A percentile compares a stretch with the other conserved stretches of the same genome.
Evolutionary conservation across 2,888 invertebrate species (phyloP).

Genomic region (Fragum sueziense): DNA sequence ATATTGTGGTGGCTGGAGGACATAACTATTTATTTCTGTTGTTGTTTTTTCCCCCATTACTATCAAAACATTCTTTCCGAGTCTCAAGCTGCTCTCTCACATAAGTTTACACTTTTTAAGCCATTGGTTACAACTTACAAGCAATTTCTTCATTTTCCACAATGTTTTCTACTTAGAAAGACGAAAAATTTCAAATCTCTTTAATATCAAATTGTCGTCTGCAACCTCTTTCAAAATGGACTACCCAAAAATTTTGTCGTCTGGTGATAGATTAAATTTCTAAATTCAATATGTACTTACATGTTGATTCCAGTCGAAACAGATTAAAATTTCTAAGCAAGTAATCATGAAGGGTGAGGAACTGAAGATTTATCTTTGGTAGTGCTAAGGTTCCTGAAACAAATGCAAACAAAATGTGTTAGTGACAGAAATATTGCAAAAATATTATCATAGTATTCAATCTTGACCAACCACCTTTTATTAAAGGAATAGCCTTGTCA

Average conservation of each 20-base stretch:
- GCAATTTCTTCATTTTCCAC: neutral
- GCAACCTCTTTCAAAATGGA: neutral
- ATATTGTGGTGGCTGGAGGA: too few species aligned
- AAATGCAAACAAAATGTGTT: neutral
- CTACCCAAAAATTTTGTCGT: too few species aligned
- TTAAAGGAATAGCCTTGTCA: too few species aligned
- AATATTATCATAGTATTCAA: too few species aligned
- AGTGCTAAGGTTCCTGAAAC: conserved; percentile 88
- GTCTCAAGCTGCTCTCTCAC: too few species aligned
- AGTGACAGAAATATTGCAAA: too few species aligned
- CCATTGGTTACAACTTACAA: neutral
- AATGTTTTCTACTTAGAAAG: neutral
- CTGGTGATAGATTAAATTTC: too few species aligned
- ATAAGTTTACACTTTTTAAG: too few species aligned
- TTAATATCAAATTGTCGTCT: neutral
- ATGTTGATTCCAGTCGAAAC: conserved; percentile 98
- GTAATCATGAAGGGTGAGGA: conserved; percentile 98
- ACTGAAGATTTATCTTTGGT: conserved; percentile 98
- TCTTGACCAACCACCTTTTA: too few species aligned
- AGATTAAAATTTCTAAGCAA: conserved; percentile 97
- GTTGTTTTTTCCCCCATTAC: too few species aligned
- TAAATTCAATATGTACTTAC: conserved; percentile 86
- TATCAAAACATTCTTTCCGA: too few species aligned
- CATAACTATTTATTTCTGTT: too few species aligned
- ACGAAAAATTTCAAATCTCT: neutral